Percentiles rank a stretch among this genome's conserved stretches.
Evolutionary conservation across 2,113 vertebrate species (phyloP).

Genomic region (Pterophyllum scalare): DNA sequence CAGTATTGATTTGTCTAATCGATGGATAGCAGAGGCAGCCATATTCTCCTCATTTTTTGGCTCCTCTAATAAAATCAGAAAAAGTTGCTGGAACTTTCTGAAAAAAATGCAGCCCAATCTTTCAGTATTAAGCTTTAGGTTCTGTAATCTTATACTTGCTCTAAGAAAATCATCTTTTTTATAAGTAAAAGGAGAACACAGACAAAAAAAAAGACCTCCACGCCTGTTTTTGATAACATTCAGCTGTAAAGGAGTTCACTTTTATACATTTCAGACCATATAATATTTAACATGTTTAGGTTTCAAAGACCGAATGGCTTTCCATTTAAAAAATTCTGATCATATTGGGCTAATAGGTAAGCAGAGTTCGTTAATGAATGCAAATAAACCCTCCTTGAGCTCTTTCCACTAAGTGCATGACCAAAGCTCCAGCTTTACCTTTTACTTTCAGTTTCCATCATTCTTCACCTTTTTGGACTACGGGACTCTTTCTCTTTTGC

Average conservation of each 20-base stretch:
- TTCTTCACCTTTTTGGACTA: neutral
- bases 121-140: neutral
- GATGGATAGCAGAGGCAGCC: constrained; percentile 4
- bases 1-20: constrained; percentile 36
- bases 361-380: neutral
- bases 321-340: fast-evolving
- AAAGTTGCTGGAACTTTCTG: neutral
- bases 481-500: neutral
- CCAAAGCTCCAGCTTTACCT: neutral
- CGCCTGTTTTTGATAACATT: neutral
- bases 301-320: neutral
- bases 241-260: neutral
- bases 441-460: neutral
- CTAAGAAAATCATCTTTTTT: neutral
- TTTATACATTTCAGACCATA: neutral
- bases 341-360: neutral
- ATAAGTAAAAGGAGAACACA: neutral
- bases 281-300: neutral
- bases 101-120: neutral
- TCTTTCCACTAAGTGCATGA: neutral
- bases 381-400: neutral
- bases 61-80: constrained; percentile 4
- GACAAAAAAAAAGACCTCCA: neutral
- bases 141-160: neutral
- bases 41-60: constrained; percentile 37